Conservation (phyloP, 2,113 vertebrate genomes). For the Hippocampus guttulatus region DNA sequence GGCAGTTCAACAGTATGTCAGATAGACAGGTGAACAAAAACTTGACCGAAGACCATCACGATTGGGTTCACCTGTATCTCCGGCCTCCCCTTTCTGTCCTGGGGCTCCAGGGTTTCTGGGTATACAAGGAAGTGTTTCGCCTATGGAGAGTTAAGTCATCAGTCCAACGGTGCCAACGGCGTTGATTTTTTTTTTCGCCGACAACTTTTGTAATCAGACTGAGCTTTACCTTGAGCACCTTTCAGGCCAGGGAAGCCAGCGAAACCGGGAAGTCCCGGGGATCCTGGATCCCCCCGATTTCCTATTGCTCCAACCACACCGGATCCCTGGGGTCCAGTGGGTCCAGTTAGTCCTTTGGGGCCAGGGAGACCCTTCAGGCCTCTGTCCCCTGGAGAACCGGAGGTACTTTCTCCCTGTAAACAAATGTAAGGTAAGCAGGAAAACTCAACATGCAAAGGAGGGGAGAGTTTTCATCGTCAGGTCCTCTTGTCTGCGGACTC, state of each 20-base stretch:
- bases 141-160: slow-evolving; percentile 29
- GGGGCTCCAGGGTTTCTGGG: slow-evolving; percentile 41
- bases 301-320: slow-evolving; percentile 77
- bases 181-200: neutral
- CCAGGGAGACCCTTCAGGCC: slow-evolving; percentile 77
- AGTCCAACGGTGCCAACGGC: neutral
- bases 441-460: neutral
- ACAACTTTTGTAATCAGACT: neutral
- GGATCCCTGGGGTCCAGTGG: slow-evolving; percentile 69
- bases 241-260: slow-evolving; percentile 72
- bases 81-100: slow-evolving; percentile 60
- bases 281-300: slow-evolving; percentile 71
- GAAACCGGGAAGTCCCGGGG: slow-evolving; percentile 73
- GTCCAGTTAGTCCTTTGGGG: slow-evolving; percentile 73
- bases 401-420: slow-evolving; percentile 77
- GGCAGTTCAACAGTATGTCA: neutral
- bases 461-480: neutral
- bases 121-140: slow-evolving; percentile 49
- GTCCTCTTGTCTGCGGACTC: neutral
- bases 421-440: neutral
- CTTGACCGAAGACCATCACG: neutral
- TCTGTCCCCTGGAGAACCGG: slow-evolving; percentile 75
- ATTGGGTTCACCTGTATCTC: slow-evolving; percentile 52
- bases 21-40: neutral
- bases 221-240: slow-evolving; percentile 72